Percentiles rank a stretch among this genome's conserved stretches.
These are phyloP conservation scores for Crotalus helleri DNA, from an alignment of 2,113 vertebrate genomes.

Conservation along the genomic window DNA sequence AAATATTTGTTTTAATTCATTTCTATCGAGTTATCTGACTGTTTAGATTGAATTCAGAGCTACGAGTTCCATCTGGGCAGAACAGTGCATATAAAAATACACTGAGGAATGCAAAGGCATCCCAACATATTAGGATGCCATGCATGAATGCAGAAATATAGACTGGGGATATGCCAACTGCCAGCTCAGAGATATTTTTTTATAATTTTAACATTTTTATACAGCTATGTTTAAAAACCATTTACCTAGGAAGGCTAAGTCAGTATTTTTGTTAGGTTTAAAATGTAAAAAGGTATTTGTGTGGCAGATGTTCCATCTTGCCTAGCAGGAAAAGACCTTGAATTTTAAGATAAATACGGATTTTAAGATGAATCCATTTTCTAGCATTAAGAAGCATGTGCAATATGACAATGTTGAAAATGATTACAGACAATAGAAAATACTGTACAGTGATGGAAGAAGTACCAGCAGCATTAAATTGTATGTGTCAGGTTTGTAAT, in stretches of 20 bases:
- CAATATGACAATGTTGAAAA: slow-evolving; percentile 41
- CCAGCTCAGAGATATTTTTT: not conserved
- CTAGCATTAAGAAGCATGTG: slow-evolving; percentile 14
- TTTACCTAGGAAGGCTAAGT: slow-evolving; percentile 7
- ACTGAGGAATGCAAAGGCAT: not conserved
- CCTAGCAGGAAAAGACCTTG: not conserved
- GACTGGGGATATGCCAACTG: not conserved
- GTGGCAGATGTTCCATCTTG: not conserved
- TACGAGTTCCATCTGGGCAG: no score
- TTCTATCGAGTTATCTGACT: no score
- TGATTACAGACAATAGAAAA: slow-evolving; percentile 49
- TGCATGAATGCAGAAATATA: not conserved
- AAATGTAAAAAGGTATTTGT: slow-evolving; percentile 2
- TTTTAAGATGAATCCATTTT: slow-evolving; percentile 40
- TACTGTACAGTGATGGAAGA: slow-evolving; percentile 46
- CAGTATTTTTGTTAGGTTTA: slow-evolving; percentile 24
- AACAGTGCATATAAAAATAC: not conserved
- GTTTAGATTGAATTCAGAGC: no score
- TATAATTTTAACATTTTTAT: not conserved
- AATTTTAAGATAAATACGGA: slow-evolving; percentile 9
- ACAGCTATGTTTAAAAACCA: not conserved
- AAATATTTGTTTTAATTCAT: no score
- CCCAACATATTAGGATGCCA: not conserved
- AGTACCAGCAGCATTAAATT: slow-evolving; percentile 55
- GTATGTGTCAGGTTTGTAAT: slow-evolving; percentile 53